Percentiles rank a stretch among this genome's conserved stretches.
Conservation (phyloP, 1,140 invertebrate genomes). For the Conus ventricosus region DNA sequence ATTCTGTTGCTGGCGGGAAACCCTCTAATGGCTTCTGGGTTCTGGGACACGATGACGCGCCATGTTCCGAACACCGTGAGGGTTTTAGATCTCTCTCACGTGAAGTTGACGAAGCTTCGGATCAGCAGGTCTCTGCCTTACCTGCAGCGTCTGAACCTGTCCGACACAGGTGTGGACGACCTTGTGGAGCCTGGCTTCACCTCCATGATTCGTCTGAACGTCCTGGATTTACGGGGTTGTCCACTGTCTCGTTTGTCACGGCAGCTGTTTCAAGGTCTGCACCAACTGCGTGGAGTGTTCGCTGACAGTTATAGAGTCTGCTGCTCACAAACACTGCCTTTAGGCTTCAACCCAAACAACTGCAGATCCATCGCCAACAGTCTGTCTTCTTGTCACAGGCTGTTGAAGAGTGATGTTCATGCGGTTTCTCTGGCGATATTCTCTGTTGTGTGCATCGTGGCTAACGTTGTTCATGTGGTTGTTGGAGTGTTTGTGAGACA, state of each 20-base stretch:
- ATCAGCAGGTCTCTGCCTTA: background rate
- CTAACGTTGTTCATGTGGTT: background rate
- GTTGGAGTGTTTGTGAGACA: background rate
- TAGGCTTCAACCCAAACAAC: background rate
- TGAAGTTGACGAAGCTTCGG: background rate
- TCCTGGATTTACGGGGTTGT: constrained; percentile 30
- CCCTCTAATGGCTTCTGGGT: background rate
- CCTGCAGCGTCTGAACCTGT: constrained; percentile 25
- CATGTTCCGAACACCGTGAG: background rate
- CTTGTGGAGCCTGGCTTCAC: constrained; percentile 12
- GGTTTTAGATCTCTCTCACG: background rate
- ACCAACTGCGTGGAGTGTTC: background rate
- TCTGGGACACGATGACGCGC: background rate
- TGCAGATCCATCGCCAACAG: background rate
- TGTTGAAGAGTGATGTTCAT: background rate
- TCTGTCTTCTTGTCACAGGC: background rate
- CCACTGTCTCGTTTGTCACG: constrained; percentile 8
- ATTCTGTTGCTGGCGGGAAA: background rate
- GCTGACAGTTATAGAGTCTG: constrained; percentile 21
- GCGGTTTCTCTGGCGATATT: background rate
- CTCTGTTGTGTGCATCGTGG: background rate
- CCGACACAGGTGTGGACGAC: background rate
- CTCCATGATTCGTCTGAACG: background rate
- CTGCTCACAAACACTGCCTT: background rate
- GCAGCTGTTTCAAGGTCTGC: constrained; percentile 27